Evolutionary conservation across 2,888 invertebrate genomes (phyloP).

Genomic region (Aleiodes leptofemur): DNA sequence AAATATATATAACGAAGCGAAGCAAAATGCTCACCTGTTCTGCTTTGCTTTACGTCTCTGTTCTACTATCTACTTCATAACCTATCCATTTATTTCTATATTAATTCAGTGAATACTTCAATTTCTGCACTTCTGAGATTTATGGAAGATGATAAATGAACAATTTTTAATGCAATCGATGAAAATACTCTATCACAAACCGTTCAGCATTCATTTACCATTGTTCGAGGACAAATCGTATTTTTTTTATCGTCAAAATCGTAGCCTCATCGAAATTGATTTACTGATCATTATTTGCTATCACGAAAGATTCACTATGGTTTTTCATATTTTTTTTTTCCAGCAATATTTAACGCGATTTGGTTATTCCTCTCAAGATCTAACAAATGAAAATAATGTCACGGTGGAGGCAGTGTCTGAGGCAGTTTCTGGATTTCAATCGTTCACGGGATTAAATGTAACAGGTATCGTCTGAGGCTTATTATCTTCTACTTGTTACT

Average conservation of each 20-base stretch:
- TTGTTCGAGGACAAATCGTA: not conserved
- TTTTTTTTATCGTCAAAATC: conserved; percentile 2
- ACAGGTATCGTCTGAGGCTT: conserved; percentile 81
- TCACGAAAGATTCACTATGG: too few species aligned
- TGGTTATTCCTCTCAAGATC: conserved; percentile 88
- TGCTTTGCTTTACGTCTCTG: too few species aligned
- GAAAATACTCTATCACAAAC: too few species aligned
- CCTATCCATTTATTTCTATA: too few species aligned
- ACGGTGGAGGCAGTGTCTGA: conserved; percentile 85
- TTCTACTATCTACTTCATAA: too few species aligned
- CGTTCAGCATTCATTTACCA: not conserved
- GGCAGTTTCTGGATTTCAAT: conserved; percentile 92
- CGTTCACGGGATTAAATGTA: conserved; percentile 90
- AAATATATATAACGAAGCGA: too few species aligned
- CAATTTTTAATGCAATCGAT: too few species aligned
- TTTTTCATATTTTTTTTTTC: conserved; percentile 28
- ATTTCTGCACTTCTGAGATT: too few species aligned
- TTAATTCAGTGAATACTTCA: too few species aligned
- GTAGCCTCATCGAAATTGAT: conserved; percentile 3
- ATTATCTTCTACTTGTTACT: not conserved
- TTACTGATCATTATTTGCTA: conserved; percentile 7
- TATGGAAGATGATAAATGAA: too few species aligned
- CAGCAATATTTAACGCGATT: conserved; percentile 94
- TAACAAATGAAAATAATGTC: conserved; percentile 86
- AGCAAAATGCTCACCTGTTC: too few species aligned